A percentile compares a stretch with the other conserved stretches of the same genome.
phyloP scores from a whole-genome alignment of 2,888 invertebrate species.

The Tuta absoluta region DNA sequence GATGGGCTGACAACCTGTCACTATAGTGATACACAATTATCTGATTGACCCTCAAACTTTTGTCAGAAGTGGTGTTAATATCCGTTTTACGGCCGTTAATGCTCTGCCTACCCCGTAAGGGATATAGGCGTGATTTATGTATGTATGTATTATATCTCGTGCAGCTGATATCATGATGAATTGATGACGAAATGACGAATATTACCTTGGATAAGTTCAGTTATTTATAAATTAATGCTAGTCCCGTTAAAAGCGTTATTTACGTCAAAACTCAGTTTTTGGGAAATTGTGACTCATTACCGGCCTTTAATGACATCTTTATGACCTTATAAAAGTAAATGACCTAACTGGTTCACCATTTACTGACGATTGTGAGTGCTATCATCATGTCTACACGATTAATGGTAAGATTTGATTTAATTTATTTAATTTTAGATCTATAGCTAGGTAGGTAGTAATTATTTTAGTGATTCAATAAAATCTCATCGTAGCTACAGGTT shows the following conservation, averaged over 20 bases:
- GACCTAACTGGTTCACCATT: background rate
- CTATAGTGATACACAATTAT: too few species aligned
- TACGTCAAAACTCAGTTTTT: background rate
- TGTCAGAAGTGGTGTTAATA: too few species aligned
- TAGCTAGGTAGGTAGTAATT: too few species aligned
- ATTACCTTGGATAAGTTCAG: background rate
- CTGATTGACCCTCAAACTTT: too few species aligned
- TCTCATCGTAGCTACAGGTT: background rate
- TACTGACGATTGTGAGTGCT: background rate
- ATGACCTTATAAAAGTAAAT: constrained; percentile 29
- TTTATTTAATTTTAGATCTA: background rate
- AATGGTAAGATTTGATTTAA: constrained; percentile 30
- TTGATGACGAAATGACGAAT: too few species aligned
- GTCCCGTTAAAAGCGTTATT: background rate
- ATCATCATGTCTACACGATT: constrained; percentile 32
- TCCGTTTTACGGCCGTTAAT: too few species aligned
- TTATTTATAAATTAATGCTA: background rate
- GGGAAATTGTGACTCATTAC: constrained; percentile 18
- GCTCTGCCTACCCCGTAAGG: too few species aligned
- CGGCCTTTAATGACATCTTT: constrained; percentile 13
- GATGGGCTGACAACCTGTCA: too few species aligned
- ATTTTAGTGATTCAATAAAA: background rate
- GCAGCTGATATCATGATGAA: too few species aligned
- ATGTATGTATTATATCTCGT: too few species aligned
- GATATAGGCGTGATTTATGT: too few species aligned